phyloP scores from a whole-genome alignment of 2,888 invertebrate species.

The Salpingus planirostris region DNA sequence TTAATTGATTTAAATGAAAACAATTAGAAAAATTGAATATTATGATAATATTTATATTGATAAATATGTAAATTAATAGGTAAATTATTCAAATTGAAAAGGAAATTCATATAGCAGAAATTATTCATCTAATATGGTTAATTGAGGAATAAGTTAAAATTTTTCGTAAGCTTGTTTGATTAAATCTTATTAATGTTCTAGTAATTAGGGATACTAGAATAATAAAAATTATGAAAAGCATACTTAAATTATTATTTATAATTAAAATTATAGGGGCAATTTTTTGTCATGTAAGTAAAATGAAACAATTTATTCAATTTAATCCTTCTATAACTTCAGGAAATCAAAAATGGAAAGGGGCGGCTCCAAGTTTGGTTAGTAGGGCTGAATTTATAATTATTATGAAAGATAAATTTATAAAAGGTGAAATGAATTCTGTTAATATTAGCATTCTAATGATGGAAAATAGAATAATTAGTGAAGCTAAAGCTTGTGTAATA shows the following conservation, averaged over 20 bases:
- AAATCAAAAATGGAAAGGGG: slow-evolving; percentile 53
- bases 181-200: slow-evolving; percentile 42
- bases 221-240: slow-evolving; percentile 27
- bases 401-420: slow-evolving; percentile 9
- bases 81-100: slow-evolving; percentile 21
- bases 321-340: slow-evolving; percentile 51
- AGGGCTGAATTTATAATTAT: slow-evolving; percentile 26
- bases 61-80: slow-evolving; percentile 43
- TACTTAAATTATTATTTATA: slow-evolving; percentile 2
- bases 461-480: slow-evolving; percentile 46
- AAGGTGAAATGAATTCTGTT: slow-evolving; percentile 29
- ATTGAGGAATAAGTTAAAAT: slow-evolving; percentile 55
- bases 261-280: slow-evolving; percentile 50
- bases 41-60: slow-evolving; percentile 43
- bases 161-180: slow-evolving; percentile 42
- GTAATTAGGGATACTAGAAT: slow-evolving; percentile 44
- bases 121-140: slow-evolving; percentile 51
- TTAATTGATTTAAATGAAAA: slow-evolving; percentile 46
- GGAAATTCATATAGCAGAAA: slow-evolving; percentile 1
- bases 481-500: slow-evolving; percentile 50
- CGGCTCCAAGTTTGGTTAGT: slow-evolving; percentile 49
- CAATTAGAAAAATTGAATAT: too few relatives aligned
- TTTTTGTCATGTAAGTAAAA: slow-evolving; percentile 58
- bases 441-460: slow-evolving; percentile 38
- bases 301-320: slow-evolving; percentile 48